A percentile compares a stretch with the other conserved stretches of the same genome.
Evolutionary conservation across 1,140 invertebrate species (phyloP).

Genomic region (Thaumatotibia leucotreta): DNA sequence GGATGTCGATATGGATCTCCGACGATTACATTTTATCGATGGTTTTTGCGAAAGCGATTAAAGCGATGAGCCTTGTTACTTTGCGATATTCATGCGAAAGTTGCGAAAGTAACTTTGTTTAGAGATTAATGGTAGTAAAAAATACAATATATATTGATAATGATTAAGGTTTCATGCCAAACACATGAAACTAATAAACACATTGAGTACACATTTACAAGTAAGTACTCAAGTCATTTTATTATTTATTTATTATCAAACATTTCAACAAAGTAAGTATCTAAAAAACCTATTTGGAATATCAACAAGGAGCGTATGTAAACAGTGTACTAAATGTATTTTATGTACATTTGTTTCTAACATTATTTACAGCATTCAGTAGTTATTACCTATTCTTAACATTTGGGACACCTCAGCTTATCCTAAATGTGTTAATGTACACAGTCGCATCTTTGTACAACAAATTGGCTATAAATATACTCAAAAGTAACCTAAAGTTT

Average conservation of each 20-base stretch:
- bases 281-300: background rate
- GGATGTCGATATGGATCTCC: slow-evolving; percentile 24
- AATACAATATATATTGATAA: no score
- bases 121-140: no score
- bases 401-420: background rate
- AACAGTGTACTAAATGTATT: background rate
- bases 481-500: background rate
- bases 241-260: no score
- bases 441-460: no score
- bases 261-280: no score
- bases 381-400: background rate
- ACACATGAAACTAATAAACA: no score
- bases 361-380: background rate
- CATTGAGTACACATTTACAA: no score
- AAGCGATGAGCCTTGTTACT: background rate
- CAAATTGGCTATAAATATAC: no score
- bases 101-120: background rate
- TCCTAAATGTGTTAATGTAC: background rate
- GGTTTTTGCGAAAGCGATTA: background rate
- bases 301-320: background rate
- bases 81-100: background rate
- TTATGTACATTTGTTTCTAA: background rate
- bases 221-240: no score
- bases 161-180: no score
- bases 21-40: background rate